Evolutionary conservation across 92 coral and sea anemone species (phyloP), one percentile per base, ranked within the genome.

Genomic region (Muricea muricata): DNA sequence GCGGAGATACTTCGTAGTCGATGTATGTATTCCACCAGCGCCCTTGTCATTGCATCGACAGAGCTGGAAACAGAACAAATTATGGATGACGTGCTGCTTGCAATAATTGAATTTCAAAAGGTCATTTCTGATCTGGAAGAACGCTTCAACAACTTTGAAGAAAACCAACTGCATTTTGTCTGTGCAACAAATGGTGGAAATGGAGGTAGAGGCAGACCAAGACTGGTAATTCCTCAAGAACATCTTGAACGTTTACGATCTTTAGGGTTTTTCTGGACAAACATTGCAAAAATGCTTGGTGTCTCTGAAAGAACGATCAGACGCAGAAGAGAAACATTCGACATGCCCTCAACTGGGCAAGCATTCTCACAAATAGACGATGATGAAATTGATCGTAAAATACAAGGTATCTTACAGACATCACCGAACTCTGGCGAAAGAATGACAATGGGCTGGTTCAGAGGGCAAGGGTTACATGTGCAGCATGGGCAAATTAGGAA

Each of bases 221-320:
- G 80, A 34, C 73, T 88, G 31, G 25, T 33, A 23, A 88, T 88
- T 74, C 88, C 88, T 25, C 26, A 57, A 30, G 85, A 89, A 78
- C 92, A 89, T 79, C 65, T 89, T 21, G 77, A 89, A 56, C 89
- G 88, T 18, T 57, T 89, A 65, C 73, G 84, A 29, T 0, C 23
- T 24, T 79, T 83, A 42, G 89, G 91, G 23, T 88, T 88, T 68
- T 84, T 81, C 13, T 88, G 91, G 91, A 24, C 63, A 20, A 70
- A 69, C 1, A 78, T 88, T 14, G 85, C 80, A 20, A 77, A 76
- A 34, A 83, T 84, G 82, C 69, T 89, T 26, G 60, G 92, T 7
- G 82, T 84, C 42, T 89, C 89, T 31, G 86, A 79, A 75, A 89
- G 60, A 85, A 89, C 89, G 42, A 54, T 89, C 20, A 69, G 86